Conservation (phyloP, 2,797 vertebrate species). For the Telmatherina bonti region DNA sequence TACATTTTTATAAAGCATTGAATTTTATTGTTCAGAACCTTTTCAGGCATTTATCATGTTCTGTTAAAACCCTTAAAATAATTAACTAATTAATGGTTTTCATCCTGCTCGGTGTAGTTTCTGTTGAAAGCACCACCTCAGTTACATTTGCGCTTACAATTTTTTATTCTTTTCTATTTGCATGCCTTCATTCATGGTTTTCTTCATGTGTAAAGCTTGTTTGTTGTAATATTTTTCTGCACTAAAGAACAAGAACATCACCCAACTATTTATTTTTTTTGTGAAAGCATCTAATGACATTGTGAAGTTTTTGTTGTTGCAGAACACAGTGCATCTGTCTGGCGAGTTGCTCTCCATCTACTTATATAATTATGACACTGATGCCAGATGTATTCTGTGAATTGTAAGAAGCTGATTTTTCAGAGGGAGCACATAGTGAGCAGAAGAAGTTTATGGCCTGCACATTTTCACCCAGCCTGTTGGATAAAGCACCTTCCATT, state of each 20-base stretch:
- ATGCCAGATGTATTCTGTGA: neutral
- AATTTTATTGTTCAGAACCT: neutral
- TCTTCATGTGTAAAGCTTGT: neutral
- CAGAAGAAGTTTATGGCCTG: constrained; percentile 31
- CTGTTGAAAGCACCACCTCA: neutral
- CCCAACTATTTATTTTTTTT: neutral
- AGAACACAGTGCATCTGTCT: too few species aligned
- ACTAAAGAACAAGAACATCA: neutral
- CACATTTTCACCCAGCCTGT: constrained; percentile 43
- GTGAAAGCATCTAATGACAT: neutral
- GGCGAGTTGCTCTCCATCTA: too few species aligned
- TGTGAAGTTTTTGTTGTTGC: neutral
- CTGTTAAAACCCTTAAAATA: neutral
- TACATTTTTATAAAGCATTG: neutral
- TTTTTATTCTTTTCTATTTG: neutral
- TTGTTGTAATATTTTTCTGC: neutral
- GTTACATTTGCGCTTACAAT: neutral
- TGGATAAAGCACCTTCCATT: constrained; percentile 26
- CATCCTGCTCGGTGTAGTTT: neutral
- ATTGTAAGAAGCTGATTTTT: neutral
- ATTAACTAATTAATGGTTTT: neutral
- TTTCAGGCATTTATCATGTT: neutral
- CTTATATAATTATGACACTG: too few species aligned
- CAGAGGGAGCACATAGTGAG: neutral
- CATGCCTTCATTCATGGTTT: neutral